These are phyloP conservation scores for Lycocorax pyrrhopterus DNA, from an alignment of 2,113 vertebrate species.

Conservation along the genomic window DNA sequence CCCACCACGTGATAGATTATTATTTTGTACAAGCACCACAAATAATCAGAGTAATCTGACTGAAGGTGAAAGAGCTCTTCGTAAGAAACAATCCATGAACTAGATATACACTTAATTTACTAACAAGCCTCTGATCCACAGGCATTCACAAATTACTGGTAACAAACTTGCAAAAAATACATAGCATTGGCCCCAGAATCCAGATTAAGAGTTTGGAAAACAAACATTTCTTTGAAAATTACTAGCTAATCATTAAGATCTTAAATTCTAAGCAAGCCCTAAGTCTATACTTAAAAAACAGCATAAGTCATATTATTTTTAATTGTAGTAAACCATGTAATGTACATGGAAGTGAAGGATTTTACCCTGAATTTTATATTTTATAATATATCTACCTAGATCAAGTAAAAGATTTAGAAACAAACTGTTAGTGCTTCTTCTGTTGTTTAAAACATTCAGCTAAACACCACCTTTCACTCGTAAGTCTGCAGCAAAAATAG, in stretches of 20 bases:
- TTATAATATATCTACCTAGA: constrained; percentile 35
- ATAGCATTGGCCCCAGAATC: constrained; percentile 38
- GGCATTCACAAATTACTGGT: constrained; percentile 58
- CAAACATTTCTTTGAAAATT: constrained; percentile 39
- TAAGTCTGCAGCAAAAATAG: constrained; percentile 46
- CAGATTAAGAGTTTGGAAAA: constrained; percentile 24
- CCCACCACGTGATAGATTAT: background rate
- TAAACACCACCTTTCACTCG: background rate
- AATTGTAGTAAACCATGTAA: constrained; percentile 67
- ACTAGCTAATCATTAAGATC: constrained; percentile 25
- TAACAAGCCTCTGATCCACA: constrained; percentile 52
- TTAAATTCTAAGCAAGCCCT: constrained; percentile 56
- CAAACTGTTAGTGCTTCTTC: constrained; percentile 35
- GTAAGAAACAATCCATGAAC: background rate
- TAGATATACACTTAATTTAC: constrained; percentile 45
- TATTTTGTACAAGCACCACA: constrained; percentile 45
- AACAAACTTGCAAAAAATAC: constrained; percentile 39
- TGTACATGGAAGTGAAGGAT: constrained; percentile 72
- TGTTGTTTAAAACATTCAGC: background rate
- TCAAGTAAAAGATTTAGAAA: constrained; percentile 50
- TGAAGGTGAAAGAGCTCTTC: constrained; percentile 43
- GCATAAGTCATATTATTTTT: constrained; percentile 20
- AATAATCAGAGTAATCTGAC: constrained; percentile 44
- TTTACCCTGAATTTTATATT: constrained; percentile 68
- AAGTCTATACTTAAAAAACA: constrained; percentile 51